Percentiles rank a stretch among this genome's conserved stretches.
Evolutionary conservation across 2,888 invertebrate species (phyloP).

Genomic region (Phalera bucephala): DNA sequence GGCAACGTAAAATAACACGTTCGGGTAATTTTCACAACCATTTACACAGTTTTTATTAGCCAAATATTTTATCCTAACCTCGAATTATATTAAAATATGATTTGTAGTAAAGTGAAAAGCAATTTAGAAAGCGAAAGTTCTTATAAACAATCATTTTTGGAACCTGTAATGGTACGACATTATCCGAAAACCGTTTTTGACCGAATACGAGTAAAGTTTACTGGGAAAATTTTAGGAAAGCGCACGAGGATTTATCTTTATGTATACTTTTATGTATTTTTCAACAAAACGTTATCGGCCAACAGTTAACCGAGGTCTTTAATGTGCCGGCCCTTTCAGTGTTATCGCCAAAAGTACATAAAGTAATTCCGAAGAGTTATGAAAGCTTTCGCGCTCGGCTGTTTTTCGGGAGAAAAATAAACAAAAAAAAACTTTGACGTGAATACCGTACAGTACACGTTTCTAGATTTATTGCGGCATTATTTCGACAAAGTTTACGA

Average conservation of each 20-base stretch:
- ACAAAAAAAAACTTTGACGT: constrained; percentile 51
- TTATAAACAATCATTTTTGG: constrained; percentile 57
- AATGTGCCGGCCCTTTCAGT: constrained; percentile 48
- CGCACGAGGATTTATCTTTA: constrained; percentile 67
- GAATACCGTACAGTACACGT: constrained; percentile 46
- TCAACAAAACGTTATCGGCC: constrained; percentile 62
- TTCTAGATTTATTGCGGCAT: constrained; percentile 49
- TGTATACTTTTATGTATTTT: constrained; percentile 70
- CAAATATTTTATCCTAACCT: constrained; percentile 31
- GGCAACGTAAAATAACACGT: constrained; percentile 25
- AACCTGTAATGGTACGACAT: constrained; percentile 67
- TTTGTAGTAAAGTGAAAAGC: constrained; percentile 37
- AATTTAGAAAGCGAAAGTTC: constrained; percentile 46
- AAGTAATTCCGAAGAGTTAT: constrained; percentile 64
- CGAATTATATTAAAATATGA: constrained; percentile 41
- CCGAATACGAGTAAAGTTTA: constrained; percentile 65
- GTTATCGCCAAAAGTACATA: constrained; percentile 57
- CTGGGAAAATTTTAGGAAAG: constrained; percentile 59
- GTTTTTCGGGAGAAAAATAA: constrained; percentile 49
- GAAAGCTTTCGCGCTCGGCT: constrained; percentile 39
- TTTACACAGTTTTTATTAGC: constrained; percentile 27
- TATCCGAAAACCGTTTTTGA: constrained; percentile 70
- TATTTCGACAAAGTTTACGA: constrained; percentile 48
- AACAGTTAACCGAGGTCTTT: constrained; percentile 55
- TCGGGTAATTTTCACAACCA: constrained; percentile 27